Conservation (phyloP, 2,113 vertebrate genomes). For the Zapus hudsonius region DNA sequence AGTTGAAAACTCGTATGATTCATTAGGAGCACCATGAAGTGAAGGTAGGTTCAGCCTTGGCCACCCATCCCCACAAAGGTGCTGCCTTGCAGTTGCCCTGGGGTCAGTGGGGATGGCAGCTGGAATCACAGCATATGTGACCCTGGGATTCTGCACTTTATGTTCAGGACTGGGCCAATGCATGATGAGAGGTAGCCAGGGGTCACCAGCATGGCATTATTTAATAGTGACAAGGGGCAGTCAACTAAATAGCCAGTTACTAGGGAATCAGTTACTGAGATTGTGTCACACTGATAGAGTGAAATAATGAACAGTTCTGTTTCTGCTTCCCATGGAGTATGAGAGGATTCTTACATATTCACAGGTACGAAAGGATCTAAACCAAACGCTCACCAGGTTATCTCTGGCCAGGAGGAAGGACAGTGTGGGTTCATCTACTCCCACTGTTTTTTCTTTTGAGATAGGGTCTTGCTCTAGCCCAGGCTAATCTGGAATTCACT, state of each 20-base stretch:
- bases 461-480: no score
- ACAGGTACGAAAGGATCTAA: accelerated
- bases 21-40: not conserved
- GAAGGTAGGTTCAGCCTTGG: no score
- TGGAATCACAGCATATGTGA: accelerated
- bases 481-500: no score
- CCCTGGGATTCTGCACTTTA: not conserved
- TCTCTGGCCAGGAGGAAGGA: not conserved
- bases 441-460: no score
- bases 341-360: accelerated
- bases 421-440: not conserved
- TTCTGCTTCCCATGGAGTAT: accelerated
- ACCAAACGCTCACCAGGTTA: no score
- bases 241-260: accelerated
- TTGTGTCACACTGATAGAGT: accelerated
- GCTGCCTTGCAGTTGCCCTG: accelerated
- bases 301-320: not conserved
- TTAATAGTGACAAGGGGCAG: not conserved
- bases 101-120: no score
- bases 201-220: accelerated
- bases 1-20: not conserved
- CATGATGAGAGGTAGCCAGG: not conserved
- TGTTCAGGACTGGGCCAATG: not conserved
- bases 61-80: not conserved
- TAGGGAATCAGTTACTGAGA: not conserved